Percentiles rank a stretch among this genome's conserved stretches.
Conservation (phyloP, 2,888 invertebrate genomes). For the Tenthredo distinguenda region DNA sequence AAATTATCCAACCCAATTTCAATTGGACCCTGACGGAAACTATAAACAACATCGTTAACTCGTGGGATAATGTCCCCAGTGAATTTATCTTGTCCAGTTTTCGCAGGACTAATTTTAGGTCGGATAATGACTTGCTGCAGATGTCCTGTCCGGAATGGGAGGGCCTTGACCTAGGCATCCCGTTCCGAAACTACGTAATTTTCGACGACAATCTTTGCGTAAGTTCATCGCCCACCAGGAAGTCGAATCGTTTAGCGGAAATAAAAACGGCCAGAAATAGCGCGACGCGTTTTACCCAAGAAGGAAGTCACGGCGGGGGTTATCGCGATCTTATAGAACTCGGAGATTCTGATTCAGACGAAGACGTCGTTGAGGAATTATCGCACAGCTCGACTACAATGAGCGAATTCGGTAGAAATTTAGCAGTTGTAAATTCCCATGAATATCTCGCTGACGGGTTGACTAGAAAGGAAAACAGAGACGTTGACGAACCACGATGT, state of each 20-base stretch:
- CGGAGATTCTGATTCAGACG: slow-evolving; percentile 12
- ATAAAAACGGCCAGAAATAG: slow-evolving; percentile 15
- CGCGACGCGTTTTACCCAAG: background rate
- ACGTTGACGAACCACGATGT: background rate
- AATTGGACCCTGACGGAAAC: slow-evolving; percentile 64
- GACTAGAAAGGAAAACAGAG: background rate
- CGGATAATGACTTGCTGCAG: slow-evolving; percentile 64
- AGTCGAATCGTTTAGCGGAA: slow-evolving; percentile 29
- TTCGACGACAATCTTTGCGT: slow-evolving; percentile 69
- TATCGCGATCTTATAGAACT: slow-evolving; percentile 24
- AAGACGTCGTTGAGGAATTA: background rate
- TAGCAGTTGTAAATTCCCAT: background rate
- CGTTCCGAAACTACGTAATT: slow-evolving; percentile 68
- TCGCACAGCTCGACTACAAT: background rate
- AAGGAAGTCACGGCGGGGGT: background rate
- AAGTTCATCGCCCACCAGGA: slow-evolving; percentile 7
- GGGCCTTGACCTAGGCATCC: slow-evolving; percentile 58
- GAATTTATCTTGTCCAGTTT: slow-evolving; percentile 68
- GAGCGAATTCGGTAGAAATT: background rate
- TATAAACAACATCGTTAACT: slow-evolving; percentile 60
- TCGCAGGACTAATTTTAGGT: slow-evolving; percentile 68
- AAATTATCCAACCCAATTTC: slow-evolving; percentile 41
- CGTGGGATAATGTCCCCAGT: slow-evolving; percentile 66
- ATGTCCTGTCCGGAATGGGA: slow-evolving; percentile 65
- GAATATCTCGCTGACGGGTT: background rate